Base-by-base conservation (phyloP, 1,140 invertebrate species). In the Drosophila bifasciata region DNA sequence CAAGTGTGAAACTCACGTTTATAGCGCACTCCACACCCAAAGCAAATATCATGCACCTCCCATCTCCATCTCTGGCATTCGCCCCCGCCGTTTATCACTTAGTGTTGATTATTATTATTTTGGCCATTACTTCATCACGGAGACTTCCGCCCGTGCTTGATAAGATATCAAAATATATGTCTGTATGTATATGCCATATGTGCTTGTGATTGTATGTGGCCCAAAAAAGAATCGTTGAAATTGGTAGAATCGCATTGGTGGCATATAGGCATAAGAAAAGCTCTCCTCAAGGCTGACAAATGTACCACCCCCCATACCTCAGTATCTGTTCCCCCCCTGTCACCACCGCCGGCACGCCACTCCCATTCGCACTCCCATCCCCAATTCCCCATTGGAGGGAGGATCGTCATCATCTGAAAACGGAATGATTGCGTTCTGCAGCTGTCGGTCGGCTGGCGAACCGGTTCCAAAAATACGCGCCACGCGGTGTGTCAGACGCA, bases 391-490 rank as follows among this genome's bases (percentile, higher is more conserved):
- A 21, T 64, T 16, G 59, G n/a, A n/a, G n/a, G n/a, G n/a, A 9
- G 2, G 50, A 32, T 57, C 32, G 32, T 36, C 32, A 63, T 62
- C 57, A 48, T 39, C 49, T 45, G 11, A 66, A 40, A 66, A 21
- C 39, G 23, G 76, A 77, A 61, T 55, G 51, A 72, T 50, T 73
- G 57, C 57, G 57, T 36, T 36, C 66, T 81, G 78, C 78, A 81
- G 78, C 75, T 84, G 79, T 64, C 79, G 53, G n/a, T n/a, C n/a
- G n/a, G n/a, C n/a, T n/a, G n/a, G 45, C 46, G 43, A 76, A 78
- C 75, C 55, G 70, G 79, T 84, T 84, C 76, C 72, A 51, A 80
- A 85, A 85, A 85, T 84, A 85, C n/a, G 64, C 68, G 51, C 51
- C 28, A 36, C 11, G 32, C 32, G 28, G 28, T 0, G 28, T 0